phyloP scores from a whole-genome alignment of 2,797 vertebrate genomes.

The Rhodeus uyekii region DNA sequence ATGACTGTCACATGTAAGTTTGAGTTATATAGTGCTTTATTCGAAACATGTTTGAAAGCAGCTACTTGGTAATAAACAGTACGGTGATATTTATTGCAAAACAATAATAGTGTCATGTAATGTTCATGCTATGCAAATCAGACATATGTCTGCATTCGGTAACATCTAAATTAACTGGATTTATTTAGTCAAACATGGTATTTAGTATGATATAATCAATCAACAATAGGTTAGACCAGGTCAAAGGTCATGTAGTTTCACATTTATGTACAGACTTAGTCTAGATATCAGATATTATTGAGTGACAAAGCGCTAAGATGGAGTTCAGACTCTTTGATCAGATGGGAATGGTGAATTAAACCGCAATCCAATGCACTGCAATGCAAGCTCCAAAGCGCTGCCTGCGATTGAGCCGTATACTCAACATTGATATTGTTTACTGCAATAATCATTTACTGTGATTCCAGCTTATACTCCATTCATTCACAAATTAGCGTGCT shows the following conservation, averaged over 20 bases:
- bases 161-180: neutral
- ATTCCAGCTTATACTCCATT: conserved; percentile 16
- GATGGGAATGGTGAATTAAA: neutral
- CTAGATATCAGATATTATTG: neutral
- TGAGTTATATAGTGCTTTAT: neutral
- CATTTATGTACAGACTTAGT: neutral
- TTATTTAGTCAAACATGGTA: neutral
- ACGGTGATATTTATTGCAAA: neutral
- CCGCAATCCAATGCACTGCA: conserved; percentile 6
- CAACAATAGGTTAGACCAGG: neutral
- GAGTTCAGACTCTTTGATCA: conserved; percentile 8
- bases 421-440: conserved; percentile 12
- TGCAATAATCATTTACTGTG: conserved; percentile 23
- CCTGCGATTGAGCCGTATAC: conserved; percentile 8
- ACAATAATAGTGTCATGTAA: neutral
- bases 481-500: conserved; percentile 38
- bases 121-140: neutral
- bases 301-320: neutral
- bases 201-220: neutral
- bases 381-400: neutral
- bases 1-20: neutral
- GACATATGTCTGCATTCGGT: neutral
- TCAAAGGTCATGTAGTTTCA: neutral
- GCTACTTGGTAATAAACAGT: neutral
- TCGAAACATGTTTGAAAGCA: neutral